A percentile compares a stretch with the other conserved stretches of the same genome.
phyloP scores from a whole-genome alignment of 2,797 vertebrate species.

The Sebastes taczanowskii region DNA sequence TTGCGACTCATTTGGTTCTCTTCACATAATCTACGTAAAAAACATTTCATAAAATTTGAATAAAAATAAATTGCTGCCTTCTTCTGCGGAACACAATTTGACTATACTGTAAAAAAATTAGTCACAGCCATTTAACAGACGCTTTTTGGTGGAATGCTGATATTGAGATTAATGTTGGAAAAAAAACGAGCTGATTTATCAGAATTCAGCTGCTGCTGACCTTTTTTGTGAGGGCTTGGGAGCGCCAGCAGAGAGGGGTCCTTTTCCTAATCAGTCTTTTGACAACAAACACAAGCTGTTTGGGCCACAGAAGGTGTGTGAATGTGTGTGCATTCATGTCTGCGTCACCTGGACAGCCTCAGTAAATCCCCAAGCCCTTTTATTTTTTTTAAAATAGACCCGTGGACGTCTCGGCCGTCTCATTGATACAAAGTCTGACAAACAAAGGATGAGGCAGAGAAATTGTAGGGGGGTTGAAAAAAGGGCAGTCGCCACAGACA shows the following conservation, averaged over 20 bases:
- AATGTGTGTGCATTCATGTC: slow-evolving; percentile 15
- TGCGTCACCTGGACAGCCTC: slow-evolving; percentile 60
- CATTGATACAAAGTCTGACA: slow-evolving; percentile 57
- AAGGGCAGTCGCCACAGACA: slow-evolving; percentile 76
- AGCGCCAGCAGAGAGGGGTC: slow-evolving; percentile 42
- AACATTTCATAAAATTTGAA: slow-evolving; percentile 46
- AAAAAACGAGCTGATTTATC: slow-evolving; percentile 57
- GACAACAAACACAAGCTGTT: slow-evolving; percentile 76
- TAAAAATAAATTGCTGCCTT: slow-evolving; percentile 32
- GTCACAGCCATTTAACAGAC: slow-evolving; percentile 46
- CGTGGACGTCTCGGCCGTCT: slow-evolving; percentile 45
- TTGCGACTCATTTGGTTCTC: slow-evolving; percentile 43
- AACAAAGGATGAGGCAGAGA: slow-evolving; percentile 70
- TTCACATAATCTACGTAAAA: slow-evolving; percentile 34
- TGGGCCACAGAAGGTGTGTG: slow-evolving; percentile 56
- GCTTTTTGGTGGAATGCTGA: slow-evolving; percentile 59
- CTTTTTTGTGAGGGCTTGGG: slow-evolving; percentile 37
- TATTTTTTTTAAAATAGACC: slow-evolving; percentile 52
- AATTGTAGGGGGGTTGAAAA: slow-evolving; percentile 26
- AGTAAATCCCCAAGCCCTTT: slow-evolving; percentile 59
- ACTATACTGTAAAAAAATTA: slow-evolving; percentile 55
- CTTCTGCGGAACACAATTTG: slow-evolving; percentile 39
- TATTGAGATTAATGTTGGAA: slow-evolving; percentile 53
- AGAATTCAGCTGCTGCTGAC: slow-evolving; percentile 64
- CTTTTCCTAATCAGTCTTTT: slow-evolving; percentile 63